A percentile compares a stretch with the other conserved stretches of the same genome.
phyloP scores from a whole-genome alignment of 1,140 invertebrate genomes.

The Brachionus koreanus region DNA sequence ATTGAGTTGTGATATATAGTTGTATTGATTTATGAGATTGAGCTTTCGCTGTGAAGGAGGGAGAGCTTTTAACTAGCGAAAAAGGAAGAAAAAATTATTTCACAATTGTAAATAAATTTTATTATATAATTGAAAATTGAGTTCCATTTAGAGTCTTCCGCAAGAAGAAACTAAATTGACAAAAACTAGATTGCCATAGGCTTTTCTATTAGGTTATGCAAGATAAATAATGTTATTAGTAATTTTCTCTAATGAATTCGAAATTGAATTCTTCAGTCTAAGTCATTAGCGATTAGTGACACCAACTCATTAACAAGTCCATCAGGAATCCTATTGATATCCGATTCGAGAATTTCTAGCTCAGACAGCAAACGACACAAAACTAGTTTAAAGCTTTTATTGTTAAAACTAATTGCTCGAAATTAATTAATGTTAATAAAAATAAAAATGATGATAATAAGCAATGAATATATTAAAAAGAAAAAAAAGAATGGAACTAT shows the following conservation, averaged over 20 bases:
- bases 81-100: not conserved
- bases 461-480: constrained; percentile 20
- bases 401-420: constrained; percentile 36
- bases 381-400: constrained; percentile 15
- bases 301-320: constrained; percentile 6
- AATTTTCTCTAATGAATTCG: not conserved
- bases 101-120: not conserved
- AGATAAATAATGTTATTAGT: not conserved
- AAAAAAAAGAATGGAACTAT: not conserved
- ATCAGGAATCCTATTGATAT: constrained; percentile 10
- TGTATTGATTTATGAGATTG: not conserved
- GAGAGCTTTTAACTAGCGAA: not conserved
- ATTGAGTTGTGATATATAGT: not conserved
- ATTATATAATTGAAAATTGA: constrained; percentile 5
- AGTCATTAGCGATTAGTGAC: not conserved
- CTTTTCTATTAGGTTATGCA: not conserved
- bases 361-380: not conserved
- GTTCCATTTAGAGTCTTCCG: constrained; percentile 3
- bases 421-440: constrained; percentile 43
- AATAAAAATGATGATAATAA: constrained; percentile 33
- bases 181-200: not conserved
- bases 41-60: not conserved
- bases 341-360: not conserved
- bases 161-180: not conserved
- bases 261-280: not conserved